These are phyloP conservation scores for Amiota mariae DNA, from an alignment of 2,888 invertebrate genomes.

Conservation along the genomic window DNA sequence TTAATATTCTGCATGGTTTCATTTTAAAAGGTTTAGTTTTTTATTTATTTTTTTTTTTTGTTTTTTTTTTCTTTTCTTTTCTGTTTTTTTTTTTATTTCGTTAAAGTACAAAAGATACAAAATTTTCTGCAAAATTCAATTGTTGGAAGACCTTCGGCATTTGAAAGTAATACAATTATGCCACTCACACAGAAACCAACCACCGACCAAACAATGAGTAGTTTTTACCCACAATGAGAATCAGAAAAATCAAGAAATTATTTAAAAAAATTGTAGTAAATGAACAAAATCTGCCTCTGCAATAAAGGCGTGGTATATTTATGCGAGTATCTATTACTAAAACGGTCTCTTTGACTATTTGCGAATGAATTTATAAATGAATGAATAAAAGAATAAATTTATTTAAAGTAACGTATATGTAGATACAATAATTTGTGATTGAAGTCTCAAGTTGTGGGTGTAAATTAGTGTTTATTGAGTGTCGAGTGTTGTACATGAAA, in stretches of 20 bases:
- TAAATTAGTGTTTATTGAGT: conserved; percentile 19
- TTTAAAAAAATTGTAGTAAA: no score
- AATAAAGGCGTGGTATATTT: conserved; percentile 16
- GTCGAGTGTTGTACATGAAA: conserved; percentile 11
- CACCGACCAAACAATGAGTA: background rate
- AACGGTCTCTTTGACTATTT: no score
- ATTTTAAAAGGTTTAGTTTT: background rate
- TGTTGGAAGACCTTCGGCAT: conserved; percentile 1
- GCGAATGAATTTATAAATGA: no score
- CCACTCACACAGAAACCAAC: background rate
- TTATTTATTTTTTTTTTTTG: background rate
- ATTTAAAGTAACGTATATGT: no score
- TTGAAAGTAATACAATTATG: conserved; percentile 9
- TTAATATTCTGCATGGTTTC: no score
- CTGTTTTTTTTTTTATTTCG: background rate
- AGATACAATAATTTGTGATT: no score
- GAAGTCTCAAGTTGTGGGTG: conserved; percentile 7
- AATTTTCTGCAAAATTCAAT: background rate
- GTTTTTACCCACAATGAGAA: background rate
- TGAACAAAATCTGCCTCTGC: background rate
- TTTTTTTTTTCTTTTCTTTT: conserved; percentile 2
- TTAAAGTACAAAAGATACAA: background rate
- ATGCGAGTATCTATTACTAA: background rate
- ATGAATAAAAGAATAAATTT: no score
- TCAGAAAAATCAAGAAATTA: no score